phyloP scores from a whole-genome alignment of 1,140 invertebrate genomes.

The Ooceraea biroi region DNA sequence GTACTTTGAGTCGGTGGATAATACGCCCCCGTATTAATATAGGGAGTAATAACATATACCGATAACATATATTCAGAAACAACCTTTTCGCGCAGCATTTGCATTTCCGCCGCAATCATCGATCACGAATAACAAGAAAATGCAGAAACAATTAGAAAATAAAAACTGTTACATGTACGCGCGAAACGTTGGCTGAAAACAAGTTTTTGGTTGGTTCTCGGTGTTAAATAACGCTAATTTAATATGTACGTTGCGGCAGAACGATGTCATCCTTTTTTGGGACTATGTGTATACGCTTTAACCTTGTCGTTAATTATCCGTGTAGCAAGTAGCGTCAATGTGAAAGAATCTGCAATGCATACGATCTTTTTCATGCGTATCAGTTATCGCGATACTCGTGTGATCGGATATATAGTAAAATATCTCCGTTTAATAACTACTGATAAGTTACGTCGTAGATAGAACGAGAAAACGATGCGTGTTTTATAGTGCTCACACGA shows the following conservation, averaged over 20 bases:
- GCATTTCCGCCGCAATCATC: slow-evolving; percentile 1
- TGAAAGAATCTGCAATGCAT: background rate
- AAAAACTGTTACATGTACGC: background rate
- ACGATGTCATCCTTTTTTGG: no score
- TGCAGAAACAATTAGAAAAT: background rate
- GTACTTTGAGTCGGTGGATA: no score
- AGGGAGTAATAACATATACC: no score
- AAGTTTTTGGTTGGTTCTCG: background rate
- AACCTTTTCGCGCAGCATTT: background rate
- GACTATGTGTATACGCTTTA: no score
- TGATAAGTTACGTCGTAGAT: background rate
- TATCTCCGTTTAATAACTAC: background rate
- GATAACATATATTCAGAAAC: no score
- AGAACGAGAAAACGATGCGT: background rate
- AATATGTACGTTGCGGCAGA: no score
- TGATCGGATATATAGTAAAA: slow-evolving; percentile 11
- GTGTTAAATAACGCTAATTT: background rate
- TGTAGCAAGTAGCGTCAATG: background rate
- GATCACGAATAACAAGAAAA: background rate
- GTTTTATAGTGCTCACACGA: background rate
- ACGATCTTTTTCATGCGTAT: background rate
- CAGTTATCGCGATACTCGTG: background rate
- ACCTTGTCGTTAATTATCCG: background rate
- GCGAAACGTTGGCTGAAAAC: background rate
- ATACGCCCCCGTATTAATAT: no score